Evolutionary conservation across 2,888 invertebrate genomes (phyloP).

Genomic region (Brachycybe producta): DNA sequence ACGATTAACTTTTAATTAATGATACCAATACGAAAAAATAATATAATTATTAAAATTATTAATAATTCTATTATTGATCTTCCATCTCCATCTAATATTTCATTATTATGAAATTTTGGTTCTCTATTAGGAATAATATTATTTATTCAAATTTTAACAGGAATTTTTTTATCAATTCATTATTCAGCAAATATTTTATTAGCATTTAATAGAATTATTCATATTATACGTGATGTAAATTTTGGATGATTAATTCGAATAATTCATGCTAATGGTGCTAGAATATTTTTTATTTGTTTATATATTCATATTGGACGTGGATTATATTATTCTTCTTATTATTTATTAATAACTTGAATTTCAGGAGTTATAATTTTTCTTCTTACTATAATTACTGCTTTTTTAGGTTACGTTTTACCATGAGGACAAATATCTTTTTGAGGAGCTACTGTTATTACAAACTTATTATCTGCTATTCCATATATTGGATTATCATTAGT

Average conservation of each 20-base stretch:
- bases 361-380: constrained; percentile 52
- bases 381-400: constrained; percentile 54
- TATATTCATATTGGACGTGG: constrained; percentile 27
- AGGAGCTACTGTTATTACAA: constrained; percentile 67
- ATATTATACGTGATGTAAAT: neutral
- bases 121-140: too few relatives aligned
- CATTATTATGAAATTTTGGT: too few relatives aligned
- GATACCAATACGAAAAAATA: too few relatives aligned
- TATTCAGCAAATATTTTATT: too few relatives aligned
- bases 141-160: too few relatives aligned
- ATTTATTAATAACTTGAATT: constrained; percentile 50
- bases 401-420: constrained; percentile 62
- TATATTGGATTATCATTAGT: constrained; percentile 50
- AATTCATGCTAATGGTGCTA: neutral
- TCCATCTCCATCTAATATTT: too few relatives aligned
- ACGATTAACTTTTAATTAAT: neutral
- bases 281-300: neutral
- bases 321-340: constrained; percentile 34
- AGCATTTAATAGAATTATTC: too few relatives aligned
- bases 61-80: too few relatives aligned
- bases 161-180: too few relatives aligned
- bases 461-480: constrained; percentile 56
- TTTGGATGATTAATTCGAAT: neutral
- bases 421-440: constrained; percentile 73
- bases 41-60: too few relatives aligned